Conservation (phyloP, 2,888 invertebrate species). For the Epistrophe grossulariae region DNA sequence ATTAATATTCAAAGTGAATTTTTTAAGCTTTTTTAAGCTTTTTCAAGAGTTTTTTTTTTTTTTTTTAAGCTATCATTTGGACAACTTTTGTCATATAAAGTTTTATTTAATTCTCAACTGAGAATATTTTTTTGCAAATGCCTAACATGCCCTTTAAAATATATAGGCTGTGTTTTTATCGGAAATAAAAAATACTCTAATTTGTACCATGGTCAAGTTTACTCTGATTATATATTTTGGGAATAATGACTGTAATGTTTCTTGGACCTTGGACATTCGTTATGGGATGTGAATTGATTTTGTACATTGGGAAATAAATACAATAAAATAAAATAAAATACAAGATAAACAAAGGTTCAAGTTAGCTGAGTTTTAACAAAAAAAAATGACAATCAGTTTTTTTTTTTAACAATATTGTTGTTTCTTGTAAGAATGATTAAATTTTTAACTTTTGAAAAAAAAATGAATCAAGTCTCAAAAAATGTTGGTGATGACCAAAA, state of each 20-base stretch:
- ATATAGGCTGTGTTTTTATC: not conserved
- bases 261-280: constrained; percentile 53
- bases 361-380: not conserved
- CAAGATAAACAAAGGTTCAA: not conserved
- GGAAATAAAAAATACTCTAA: constrained; percentile 43
- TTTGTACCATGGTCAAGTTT: constrained; percentile 64
- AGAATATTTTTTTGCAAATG: not conserved
- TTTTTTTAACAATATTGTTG: not conserved
- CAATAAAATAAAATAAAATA: not conserved
- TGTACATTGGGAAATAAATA: constrained; percentile 55
- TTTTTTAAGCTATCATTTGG: no score
- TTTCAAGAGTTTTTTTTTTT: no score
- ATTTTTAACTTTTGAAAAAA: no score
- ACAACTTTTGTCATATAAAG: no score
- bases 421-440: no score
- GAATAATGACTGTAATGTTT: not conserved
- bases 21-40: no score
- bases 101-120: not conserved
- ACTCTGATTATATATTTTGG: constrained; percentile 44
- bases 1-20: no score
- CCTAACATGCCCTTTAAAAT: not conserved
- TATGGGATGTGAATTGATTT: constrained; percentile 69
- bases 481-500: no score
- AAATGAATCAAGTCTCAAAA: no score
- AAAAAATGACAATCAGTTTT: not conserved